Percentiles rank a stretch among this genome's conserved stretches.
Evolutionary conservation across 2,888 invertebrate genomes (phyloP).

Genomic region (Stenoptilia bipunctidactyla): DNA sequence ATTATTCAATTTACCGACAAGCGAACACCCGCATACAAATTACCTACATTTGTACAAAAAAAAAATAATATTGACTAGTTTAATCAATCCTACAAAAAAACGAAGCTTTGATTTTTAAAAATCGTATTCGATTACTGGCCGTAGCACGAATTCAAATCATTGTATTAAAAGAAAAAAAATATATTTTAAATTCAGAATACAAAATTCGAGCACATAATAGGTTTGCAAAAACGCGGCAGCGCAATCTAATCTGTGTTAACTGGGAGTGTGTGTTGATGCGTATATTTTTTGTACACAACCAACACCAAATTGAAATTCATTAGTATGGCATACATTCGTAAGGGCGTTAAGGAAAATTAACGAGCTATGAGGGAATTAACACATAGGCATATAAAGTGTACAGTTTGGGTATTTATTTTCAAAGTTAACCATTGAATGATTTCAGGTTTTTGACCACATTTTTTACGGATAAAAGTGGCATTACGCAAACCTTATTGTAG

Average conservation of each 20-base stretch:
- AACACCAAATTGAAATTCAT: slow-evolving; percentile 64
- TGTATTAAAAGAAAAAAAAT: no score
- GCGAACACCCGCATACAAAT: slow-evolving; percentile 55
- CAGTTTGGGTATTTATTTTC: no score
- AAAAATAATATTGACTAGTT: no score
- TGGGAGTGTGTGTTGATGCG: slow-evolving; percentile 14
- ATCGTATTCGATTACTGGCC: no score
- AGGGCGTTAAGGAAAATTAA: slow-evolving; percentile 64
- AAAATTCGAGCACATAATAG: no score
- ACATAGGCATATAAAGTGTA: slow-evolving; percentile 27
- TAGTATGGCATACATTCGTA: slow-evolving; percentile 37
- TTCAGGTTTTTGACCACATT: no score
- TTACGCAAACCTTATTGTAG: no score
- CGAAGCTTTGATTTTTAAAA: background rate
- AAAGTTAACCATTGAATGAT: no score
- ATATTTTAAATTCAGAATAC: no score
- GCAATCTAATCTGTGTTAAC: slow-evolving; percentile 13
- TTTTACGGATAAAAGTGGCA: no score
- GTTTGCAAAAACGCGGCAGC: slow-evolving; percentile 1
- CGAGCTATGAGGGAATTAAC: slow-evolving; percentile 32
- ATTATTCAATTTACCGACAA: slow-evolving; percentile 62
- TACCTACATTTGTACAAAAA: slow-evolving; percentile 22
- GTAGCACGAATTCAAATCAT: no score
- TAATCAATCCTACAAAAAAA: background rate
- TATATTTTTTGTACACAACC: slow-evolving; percentile 35